A percentile compares a stretch with the other conserved stretches of the same genome.
Conservation (phyloP, 2,113 vertebrate genomes). For the Lamprologus sp. region DNA sequence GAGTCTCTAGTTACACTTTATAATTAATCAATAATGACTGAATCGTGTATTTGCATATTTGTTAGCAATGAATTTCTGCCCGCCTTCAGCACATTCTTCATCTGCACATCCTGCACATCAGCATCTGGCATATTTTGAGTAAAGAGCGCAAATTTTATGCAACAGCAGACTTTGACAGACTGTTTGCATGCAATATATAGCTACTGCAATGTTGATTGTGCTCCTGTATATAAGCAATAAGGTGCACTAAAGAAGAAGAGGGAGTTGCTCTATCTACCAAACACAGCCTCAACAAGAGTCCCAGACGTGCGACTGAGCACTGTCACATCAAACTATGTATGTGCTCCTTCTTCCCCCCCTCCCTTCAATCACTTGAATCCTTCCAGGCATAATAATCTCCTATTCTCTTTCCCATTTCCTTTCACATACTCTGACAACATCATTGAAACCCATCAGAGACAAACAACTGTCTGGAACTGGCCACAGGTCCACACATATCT, state of each 20-base stretch:
- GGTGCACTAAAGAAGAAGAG: background rate
- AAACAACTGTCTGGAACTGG: background rate
- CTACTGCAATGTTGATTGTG: background rate
- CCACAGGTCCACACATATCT: background rate
- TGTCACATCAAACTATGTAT: background rate
- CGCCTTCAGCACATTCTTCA: background rate
- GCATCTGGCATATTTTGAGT: background rate
- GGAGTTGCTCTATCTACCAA: background rate
- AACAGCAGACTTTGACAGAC: background rate
- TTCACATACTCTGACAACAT: background rate
- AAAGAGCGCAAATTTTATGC: background rate
- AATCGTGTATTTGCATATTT: background rate
- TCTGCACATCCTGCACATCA: background rate
- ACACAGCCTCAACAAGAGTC: background rate
- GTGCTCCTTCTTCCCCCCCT: fast-evolving
- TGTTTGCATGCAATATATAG: background rate
- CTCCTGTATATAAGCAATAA: background rate
- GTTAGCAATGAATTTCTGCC: background rate
- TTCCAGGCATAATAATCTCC: background rate
- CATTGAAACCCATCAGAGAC: background rate
- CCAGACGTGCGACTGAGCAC: background rate
- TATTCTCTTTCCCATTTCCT: background rate
- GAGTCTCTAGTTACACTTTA: background rate
- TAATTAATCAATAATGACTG: background rate
- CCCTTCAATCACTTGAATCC: background rate